Base-by-base conservation (phyloP, 2,888 invertebrate species). In the Formica aserva region DNA sequence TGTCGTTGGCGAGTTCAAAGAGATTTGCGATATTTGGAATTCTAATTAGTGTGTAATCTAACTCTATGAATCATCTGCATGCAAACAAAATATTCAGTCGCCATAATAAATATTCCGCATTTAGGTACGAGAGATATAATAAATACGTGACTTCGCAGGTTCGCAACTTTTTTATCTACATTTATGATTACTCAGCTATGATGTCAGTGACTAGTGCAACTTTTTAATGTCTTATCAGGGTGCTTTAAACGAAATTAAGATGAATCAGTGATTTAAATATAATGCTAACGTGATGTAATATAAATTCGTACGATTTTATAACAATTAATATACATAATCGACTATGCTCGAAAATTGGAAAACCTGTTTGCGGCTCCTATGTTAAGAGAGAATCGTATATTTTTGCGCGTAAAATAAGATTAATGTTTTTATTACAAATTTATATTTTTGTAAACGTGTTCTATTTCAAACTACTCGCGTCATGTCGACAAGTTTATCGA, bases 81-180 rank as follows among this genome's bases (percentile, higher is more conserved):
- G 41, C 41, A 57, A 57, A 41, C n/a, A 67, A 77, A 67, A n/a
- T 9, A 13, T 60, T 71, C 57, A 57, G 69, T 78, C n/a, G 4
- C 45, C 15, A 45, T n/a, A 62, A 4, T 35, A 0, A 78, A 69
- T n/a, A n/a, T 45, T 60, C 35, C 9, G n/a, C 15, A 13, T 41
- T 57, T 57, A 32, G 22, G 45, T 65, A 76, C 22, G 22, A 63
- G 41, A 66, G 13, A 13, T n/a, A 38, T 57, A 67, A 57, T 18
- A 45, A 60, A 45, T 60, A n/a, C 15, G 5, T 26, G 18, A 35
- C 55, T 26, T 77, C 29, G 29, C 13, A 22, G 4, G 11, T 26
- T 4, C 22, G 38, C 15, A 55, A 38, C 15, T 66, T 52, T 65
- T 38, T 2, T 32, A 35, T 1, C 8, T 35, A 57, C 15, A 66